These are phyloP conservation scores for Tichodroma muraria DNA, from an alignment of 2,113 vertebrate species.

Conservation along the genomic window DNA sequence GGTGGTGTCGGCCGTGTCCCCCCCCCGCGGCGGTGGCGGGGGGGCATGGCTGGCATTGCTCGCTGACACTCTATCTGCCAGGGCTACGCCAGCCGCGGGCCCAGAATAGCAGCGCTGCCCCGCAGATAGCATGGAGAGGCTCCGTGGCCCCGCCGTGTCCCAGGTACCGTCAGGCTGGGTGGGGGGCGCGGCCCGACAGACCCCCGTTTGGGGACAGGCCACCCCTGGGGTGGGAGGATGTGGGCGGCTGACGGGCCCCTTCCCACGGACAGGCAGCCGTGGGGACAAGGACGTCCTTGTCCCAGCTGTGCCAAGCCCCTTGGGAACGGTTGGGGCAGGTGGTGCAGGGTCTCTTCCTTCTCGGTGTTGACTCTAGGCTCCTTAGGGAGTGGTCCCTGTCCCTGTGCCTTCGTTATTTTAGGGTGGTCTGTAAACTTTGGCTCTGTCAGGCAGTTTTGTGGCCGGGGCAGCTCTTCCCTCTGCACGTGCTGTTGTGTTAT, in stretches of 20 bases:
- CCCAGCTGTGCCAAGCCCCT: neutral
- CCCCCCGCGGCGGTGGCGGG: neutral
- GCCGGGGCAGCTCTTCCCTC: neutral
- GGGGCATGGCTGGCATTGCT: conserved; percentile 41
- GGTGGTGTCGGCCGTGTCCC: neutral
- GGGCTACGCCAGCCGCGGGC: conserved; percentile 4
- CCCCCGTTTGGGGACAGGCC: neutral
- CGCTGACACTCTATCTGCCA: conserved; percentile 41
- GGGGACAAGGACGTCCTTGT: neutral
- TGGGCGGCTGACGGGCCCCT: neutral
- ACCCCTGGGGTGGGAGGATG: neutral
- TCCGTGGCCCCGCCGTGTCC: neutral
- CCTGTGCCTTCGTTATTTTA: neutral
- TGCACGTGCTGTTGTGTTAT: neutral
- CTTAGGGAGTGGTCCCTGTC: neutral
- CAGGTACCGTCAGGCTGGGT: conserved; percentile 13
- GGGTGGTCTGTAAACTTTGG: neutral
- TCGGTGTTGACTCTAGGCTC: neutral
- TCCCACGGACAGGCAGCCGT: fast-evolving
- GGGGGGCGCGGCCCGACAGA: neutral
- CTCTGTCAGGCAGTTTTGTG: neutral
- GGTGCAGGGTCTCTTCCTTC: neutral
- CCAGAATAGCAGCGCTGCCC: conserved; percentile 56
- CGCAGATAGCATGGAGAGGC: conserved; percentile 36
- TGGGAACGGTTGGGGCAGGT: neutral